Conservation (phyloP, 2,888 invertebrate genomes). For the Dynastes tityus region DNA sequence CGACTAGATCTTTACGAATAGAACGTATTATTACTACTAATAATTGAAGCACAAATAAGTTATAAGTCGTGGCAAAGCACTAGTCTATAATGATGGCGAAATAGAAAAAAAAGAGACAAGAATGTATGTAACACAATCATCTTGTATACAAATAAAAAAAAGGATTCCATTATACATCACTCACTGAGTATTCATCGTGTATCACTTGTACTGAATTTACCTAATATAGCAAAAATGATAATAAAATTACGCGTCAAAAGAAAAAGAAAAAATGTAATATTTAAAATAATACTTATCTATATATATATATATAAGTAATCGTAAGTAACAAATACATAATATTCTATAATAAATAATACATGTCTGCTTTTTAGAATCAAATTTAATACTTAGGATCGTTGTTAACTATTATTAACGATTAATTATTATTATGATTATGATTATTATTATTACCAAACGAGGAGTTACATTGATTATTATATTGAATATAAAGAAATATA, state of each 20-base stretch:
- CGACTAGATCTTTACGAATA: constrained; percentile 66
- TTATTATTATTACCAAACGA: constrained; percentile 36
- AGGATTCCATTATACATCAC: constrained; percentile 13
- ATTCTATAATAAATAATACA: constrained; percentile 40
- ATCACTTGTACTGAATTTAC: constrained; percentile 14
- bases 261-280: constrained; percentile 50
- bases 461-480: constrained; percentile 40
- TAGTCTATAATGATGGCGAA: constrained; percentile 29
- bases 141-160: constrained; percentile 42
- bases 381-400: constrained; percentile 69
- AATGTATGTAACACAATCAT: neutral
- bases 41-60: constrained; percentile 54
- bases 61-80: constrained; percentile 64
- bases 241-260: constrained; percentile 1
- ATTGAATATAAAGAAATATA: constrained; percentile 39
- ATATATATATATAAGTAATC: constrained; percentile 19
- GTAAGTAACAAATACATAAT: constrained; percentile 17
- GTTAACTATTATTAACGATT: constrained; percentile 65
- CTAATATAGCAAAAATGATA: constrained; percentile 2
- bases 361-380: constrained; percentile 70
- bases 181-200: constrained; percentile 2
- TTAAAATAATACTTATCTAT: constrained; percentile 6
- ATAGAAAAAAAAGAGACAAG: too few species aligned
- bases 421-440: constrained; percentile 38
- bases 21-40: constrained; percentile 24